Evolutionary conservation across 2,888 invertebrate genomes (phyloP).

Genomic region (Agrochola litura): DNA sequence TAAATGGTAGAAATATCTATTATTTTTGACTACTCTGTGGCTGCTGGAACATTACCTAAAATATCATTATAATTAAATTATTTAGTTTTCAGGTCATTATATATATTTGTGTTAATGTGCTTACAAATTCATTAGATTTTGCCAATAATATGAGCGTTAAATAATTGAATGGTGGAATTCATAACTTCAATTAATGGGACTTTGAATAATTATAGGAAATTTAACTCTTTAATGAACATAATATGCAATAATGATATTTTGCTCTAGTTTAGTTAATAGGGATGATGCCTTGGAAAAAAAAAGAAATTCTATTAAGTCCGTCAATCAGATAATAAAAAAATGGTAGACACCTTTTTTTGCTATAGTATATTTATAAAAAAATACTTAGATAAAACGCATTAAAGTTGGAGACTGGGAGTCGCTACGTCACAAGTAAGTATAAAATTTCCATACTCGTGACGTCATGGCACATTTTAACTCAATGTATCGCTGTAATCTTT

Average conservation of each 20-base stretch:
- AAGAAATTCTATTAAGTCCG: too few species aligned
- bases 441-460: too few species aligned
- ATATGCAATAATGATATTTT: too few species aligned
- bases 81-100: constrained; percentile 17
- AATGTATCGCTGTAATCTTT: too few species aligned
- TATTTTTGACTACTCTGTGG: not conserved
- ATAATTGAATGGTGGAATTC: not conserved
- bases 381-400: too few species aligned
- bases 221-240: not conserved
- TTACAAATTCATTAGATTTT: constrained; percentile 15
- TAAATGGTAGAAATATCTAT: not conserved
- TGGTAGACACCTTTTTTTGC: too few species aligned
- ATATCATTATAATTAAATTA: constrained; percentile 22
- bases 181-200: not conserved
- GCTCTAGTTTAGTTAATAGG: not conserved
- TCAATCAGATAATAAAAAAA: too few species aligned
- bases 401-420: too few species aligned
- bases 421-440: too few species aligned
- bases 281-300: too few species aligned
- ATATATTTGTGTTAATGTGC: not conserved
- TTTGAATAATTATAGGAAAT: not conserved
- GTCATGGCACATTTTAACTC: too few species aligned
- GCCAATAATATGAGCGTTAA: not conserved
- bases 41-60: not conserved
- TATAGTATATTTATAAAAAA: too few species aligned